Conservation (phyloP, 2,888 invertebrate genomes). For the Calameuta pallipes region DNA sequence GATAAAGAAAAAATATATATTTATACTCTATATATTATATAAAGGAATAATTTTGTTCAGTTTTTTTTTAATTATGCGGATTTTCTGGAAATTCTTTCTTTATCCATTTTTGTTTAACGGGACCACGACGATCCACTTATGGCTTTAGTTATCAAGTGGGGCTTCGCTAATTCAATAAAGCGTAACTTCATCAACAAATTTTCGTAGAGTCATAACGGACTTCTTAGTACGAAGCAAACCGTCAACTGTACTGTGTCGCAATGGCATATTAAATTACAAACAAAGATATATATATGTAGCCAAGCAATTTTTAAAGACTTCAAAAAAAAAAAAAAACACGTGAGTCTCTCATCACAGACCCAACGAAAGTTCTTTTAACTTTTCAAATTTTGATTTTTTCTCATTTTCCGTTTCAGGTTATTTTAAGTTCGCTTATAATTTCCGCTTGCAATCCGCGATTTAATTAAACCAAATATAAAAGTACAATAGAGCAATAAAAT, state of each 20-base stretch:
- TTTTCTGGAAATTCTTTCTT: slow-evolving; percentile 3
- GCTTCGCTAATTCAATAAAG: slow-evolving; percentile 62
- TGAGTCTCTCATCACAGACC: neutral
- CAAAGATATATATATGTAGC: neutral
- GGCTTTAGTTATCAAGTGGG: slow-evolving; percentile 43
- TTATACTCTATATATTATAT: neutral
- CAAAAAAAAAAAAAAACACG: neutral
- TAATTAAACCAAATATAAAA: slow-evolving; percentile 11
- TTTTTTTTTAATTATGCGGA: neutral
- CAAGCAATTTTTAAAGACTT: neutral
- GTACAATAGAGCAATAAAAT: slow-evolving; percentile 9
- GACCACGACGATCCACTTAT: slow-evolving; percentile 54
- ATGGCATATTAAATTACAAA: neutral
- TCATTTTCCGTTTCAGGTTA: slow-evolving; percentile 42
- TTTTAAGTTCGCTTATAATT: slow-evolving; percentile 44
- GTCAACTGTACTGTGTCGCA: neutral
- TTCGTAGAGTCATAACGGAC: slow-evolving; percentile 41
- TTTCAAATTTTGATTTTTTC: slow-evolving; percentile 23
- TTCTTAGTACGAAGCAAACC: slow-evolving; percentile 41
- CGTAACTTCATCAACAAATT: slow-evolving; percentile 57
- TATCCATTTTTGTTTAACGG: slow-evolving; percentile 42
- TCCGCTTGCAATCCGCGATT: slow-evolving; percentile 24
- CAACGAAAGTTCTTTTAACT: neutral
- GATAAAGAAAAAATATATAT: neutral
- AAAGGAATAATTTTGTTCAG: neutral